Evolutionary conservation across 2,797 vertebrate species (phyloP).

Genomic region (Sciurus carolinensis): DNA sequence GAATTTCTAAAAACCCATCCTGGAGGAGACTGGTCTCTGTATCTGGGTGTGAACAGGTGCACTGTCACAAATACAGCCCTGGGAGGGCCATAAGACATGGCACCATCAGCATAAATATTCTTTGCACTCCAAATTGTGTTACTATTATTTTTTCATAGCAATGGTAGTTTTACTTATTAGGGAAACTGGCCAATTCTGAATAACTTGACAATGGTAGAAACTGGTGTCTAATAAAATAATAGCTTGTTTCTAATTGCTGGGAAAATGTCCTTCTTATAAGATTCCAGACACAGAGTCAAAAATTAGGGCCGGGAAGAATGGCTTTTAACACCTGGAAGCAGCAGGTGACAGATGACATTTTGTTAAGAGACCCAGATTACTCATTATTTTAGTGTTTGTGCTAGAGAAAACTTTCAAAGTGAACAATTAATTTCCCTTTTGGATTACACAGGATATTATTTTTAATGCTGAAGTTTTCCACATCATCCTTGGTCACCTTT

Average conservation of each 20-base stretch:
- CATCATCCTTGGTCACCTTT: background rate
- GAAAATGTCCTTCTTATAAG: slow-evolving; percentile 9
- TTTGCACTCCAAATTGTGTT: background rate
- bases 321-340: background rate
- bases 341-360: slow-evolving; percentile 21
- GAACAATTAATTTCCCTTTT: slow-evolving; percentile 78
- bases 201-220: background rate
- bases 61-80: background rate
- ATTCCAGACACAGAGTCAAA: slow-evolving; percentile 27
- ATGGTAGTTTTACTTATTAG: background rate
- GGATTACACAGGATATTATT: slow-evolving; percentile 75
- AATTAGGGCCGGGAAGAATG: background rate
- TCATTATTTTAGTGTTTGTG: slow-evolving; percentile 76
- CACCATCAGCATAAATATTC: background rate
- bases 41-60: background rate
- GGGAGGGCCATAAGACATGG: background rate
- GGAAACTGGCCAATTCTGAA: background rate
- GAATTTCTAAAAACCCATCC: background rate
- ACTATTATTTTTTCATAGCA: background rate
- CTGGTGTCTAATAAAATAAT: background rate
- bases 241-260: slow-evolving; percentile 55
- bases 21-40: background rate
- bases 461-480: slow-evolving; percentile 76
- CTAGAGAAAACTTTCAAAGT: slow-evolving; percentile 60
- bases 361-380: slow-evolving; percentile 57